Percentiles rank a stretch among this genome's conserved stretches.
Evolutionary conservation across 2,888 invertebrate species (phyloP).

Genomic region (Ormyrus pomaceus): DNA sequence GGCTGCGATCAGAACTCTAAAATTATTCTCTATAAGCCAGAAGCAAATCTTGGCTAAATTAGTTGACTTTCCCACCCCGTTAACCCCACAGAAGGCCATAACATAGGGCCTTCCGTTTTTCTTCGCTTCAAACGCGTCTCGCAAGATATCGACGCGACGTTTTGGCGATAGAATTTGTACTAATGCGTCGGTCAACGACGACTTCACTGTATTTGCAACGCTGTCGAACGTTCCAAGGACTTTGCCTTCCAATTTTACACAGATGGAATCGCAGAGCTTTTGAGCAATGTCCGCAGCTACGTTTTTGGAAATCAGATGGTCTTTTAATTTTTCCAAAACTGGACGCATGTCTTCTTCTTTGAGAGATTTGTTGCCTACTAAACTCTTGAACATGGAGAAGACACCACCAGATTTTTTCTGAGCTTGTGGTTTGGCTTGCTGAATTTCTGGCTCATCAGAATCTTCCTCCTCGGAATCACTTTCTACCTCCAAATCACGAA

Average conservation of each 20-base stretch:
- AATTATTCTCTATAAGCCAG: slow-evolving; percentile 98
- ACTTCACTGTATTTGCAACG: slow-evolving; percentile 91
- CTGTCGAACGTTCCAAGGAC: slow-evolving; percentile 96
- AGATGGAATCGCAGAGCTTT: slow-evolving; percentile 95
- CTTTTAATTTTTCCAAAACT: slow-evolving; percentile 93
- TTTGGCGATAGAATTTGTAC: slow-evolving; percentile 96
- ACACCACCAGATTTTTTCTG: slow-evolving; percentile 78
- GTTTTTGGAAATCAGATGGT: slow-evolving; percentile 97
- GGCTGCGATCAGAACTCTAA: slow-evolving; percentile 97
- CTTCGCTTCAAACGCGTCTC: slow-evolving; percentile 95
- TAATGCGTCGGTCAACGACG: slow-evolving; percentile 92
- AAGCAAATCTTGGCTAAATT: slow-evolving; percentile 99
- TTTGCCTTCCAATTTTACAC: slow-evolving; percentile 92
- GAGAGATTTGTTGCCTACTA: slow-evolving; percentile 93
- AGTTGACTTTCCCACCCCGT: slow-evolving; percentile 99
- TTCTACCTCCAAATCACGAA: slow-evolving; percentile 89
- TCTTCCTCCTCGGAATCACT: slow-evolving; percentile 83
- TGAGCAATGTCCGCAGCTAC: slow-evolving; percentile 97
- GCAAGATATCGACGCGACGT: slow-evolving; percentile 95
- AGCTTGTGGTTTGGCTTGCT: slow-evolving; percentile 62
- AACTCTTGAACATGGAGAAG: slow-evolving; percentile 90
- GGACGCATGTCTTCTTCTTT: slow-evolving; percentile 88
- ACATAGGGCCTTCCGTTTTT: slow-evolving; percentile 92
- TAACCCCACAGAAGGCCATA: slow-evolving; percentile 98
- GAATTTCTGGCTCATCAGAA: slow-evolving; percentile 75